Base-by-base conservation (phyloP, 2,113 vertebrate genomes). In the Ceyx melanurus region DNA sequence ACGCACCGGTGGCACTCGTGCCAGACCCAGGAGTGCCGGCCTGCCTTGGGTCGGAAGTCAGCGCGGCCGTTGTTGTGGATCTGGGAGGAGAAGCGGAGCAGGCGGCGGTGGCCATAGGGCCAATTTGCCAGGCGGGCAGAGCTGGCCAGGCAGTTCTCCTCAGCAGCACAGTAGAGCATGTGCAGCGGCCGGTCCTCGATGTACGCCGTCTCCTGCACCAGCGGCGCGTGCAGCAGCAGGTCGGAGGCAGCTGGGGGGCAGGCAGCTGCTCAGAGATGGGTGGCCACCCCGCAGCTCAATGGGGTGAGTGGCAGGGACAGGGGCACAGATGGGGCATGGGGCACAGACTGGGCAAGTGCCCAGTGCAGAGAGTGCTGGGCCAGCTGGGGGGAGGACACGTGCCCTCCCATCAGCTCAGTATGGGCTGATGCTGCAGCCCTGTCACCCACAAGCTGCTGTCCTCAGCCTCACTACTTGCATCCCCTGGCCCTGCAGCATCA, bases 1-100 rank as follows among this genome's bases (percentile, higher is more conserved):
- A 86, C 96, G 62, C 97, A 99, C 99, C 98, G 98, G 15, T 99
- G 99, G 71, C 99, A 99, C 67, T 99, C 99, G 1, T 99, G 99
- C 99, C 99, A 99, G 86, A 99, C 98, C 99, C 99, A 99, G 37
- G 99, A 99, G 97, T 99, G 99, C 23, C 99, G 98, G 4, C 99
- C 99, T 0, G 99, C 98, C 88, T 99, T 99, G 48, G 99, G 99
- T 48, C 99, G 98, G 97, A 99, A 99, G 96, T 99, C 99, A 0
- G 99, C 98, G 0, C 99, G 98, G 13, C 99, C 99, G 25, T 98
- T 97, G 97, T 99, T 99, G 96, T 99, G 98, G 95, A 99, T 99
- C 98, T 99, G 98, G 9, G 99, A 99, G 94, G 99, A 99, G 98
- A 99, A 99, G 84, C 99, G 98, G 13, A 99, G 99, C 83, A 99